These are phyloP conservation scores for Colletes latitarsis DNA, from an alignment of 1,140 invertebrate genomes.

Conservation along the genomic window DNA sequence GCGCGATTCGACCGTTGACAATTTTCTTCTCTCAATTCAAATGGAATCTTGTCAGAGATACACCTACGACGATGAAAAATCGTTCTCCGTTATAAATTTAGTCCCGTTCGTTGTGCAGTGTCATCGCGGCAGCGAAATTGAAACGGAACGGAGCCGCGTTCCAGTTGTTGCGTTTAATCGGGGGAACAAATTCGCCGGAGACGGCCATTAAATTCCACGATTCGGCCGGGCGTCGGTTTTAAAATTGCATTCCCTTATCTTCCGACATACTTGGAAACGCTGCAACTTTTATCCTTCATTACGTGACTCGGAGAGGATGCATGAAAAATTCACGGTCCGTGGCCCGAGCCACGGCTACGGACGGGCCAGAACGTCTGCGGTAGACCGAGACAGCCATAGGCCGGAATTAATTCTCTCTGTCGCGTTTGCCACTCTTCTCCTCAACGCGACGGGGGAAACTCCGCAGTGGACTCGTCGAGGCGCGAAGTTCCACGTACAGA, in stretches of 20 bases:
- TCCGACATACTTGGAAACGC: constrained; percentile 1
- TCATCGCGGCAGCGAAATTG: neutral
- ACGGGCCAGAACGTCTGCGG: neutral
- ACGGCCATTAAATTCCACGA: constrained; percentile 19
- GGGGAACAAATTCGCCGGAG: neutral
- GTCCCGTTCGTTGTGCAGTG: too few relatives aligned
- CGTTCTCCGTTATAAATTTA: too few relatives aligned
- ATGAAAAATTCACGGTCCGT: constrained; percentile 26
- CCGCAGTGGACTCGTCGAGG: neutral
- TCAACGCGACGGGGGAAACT: too few relatives aligned
- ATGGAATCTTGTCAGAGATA: too few relatives aligned
- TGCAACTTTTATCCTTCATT: constrained; percentile 43
- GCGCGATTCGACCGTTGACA: too few relatives aligned
- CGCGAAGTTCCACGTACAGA: too few relatives aligned
- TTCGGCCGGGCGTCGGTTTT: neutral
- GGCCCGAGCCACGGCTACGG: neutral
- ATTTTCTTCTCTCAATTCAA: too few relatives aligned
- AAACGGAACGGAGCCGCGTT: neutral
- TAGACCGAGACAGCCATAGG: constrained; percentile 15
- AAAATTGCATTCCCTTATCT: constrained; percentile 33
- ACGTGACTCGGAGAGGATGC: constrained; percentile 31
- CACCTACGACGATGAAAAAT: too few relatives aligned
- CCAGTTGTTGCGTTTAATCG: constrained; percentile 3
- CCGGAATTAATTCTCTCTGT: constrained; percentile 26
- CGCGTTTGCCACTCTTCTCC: neutral